Evolutionary conservation across 2,113 vertebrate genomes (phyloP).

Genomic region (Muscicapa adusta): DNA sequence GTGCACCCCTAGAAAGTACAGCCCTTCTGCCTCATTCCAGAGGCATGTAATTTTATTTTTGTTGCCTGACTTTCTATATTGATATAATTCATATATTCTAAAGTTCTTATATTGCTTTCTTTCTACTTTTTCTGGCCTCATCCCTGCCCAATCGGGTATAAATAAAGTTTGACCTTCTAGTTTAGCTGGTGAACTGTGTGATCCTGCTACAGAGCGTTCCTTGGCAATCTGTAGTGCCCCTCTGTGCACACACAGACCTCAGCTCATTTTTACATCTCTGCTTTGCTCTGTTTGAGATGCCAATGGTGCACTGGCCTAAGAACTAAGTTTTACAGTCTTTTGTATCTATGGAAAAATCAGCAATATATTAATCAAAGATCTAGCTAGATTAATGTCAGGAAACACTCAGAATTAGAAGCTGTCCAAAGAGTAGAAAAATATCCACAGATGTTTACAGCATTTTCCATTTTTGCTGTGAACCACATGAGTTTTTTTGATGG

Average conservation of each 20-base stretch:
- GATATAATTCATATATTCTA: background rate
- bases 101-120: background rate
- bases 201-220: background rate
- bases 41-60: background rate
- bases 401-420: background rate
- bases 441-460: background rate
- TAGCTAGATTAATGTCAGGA: background rate
- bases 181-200: background rate
- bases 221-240: background rate
- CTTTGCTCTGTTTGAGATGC: background rate
- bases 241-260: background rate
- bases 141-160: background rate
- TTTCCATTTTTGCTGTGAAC: background rate
- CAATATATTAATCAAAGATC: background rate
- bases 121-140: background rate
- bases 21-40: background rate
- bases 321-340: background rate
- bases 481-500: background rate
- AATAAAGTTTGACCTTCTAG: background rate
- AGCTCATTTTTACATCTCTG: background rate
- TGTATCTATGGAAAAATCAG: background rate
- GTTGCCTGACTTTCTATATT: background rate
- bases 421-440: background rate
- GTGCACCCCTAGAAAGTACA: background rate
- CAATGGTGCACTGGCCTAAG: background rate